Base-by-base conservation (phyloP, 2,113 vertebrate species). In the Scartelaos histophorus region DNA sequence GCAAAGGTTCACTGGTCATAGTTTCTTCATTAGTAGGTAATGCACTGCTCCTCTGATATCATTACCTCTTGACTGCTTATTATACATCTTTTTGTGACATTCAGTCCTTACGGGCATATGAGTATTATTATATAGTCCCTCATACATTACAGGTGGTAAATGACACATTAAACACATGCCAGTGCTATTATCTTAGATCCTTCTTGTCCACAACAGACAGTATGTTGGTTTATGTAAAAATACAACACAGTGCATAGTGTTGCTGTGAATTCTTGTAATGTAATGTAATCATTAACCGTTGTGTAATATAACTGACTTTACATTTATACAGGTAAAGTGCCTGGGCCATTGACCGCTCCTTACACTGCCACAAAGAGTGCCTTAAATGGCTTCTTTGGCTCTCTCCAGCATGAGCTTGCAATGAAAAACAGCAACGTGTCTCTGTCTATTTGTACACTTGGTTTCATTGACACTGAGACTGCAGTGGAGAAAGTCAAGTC, bases 341-440 rank as follows among this genome's bases (percentile, higher is more conserved):
- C 90, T 47, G 83, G 81, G 24, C 94, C 95, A 6, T 95, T 93
- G 56, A 90, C 89, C 17, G 87, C 89, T 11, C 93, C 95, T 0
- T 97, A 96, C 34, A 74, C 89, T 0, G 91, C 94, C 49, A 93
- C 95, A 66, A 97, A 96, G 88, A 94, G 92, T 81, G 95, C 95
- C 0, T 71, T 96, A 86, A 96, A 94, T 17, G 94, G 95, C 11
- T 97, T 96, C 90, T 98, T 96, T 11, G 80, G 91, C 60, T 87
- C 94, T 0, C 83, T 97, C 66, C 75, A 82, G 49, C 94, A 95
- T 2, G 96, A 98, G 69, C 88, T 97, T 73, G 64, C 75, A 0
- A 93, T 95, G 94, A 94, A 94, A 89, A 89, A 78, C 13, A 95
- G 89, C 75, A 92, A 95, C 0, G 83, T 96, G 49, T 94, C 94